Evolutionary conservation across 2,113 vertebrate species (phyloP).

Genomic region (Rhinoderma darwinii): DNA sequence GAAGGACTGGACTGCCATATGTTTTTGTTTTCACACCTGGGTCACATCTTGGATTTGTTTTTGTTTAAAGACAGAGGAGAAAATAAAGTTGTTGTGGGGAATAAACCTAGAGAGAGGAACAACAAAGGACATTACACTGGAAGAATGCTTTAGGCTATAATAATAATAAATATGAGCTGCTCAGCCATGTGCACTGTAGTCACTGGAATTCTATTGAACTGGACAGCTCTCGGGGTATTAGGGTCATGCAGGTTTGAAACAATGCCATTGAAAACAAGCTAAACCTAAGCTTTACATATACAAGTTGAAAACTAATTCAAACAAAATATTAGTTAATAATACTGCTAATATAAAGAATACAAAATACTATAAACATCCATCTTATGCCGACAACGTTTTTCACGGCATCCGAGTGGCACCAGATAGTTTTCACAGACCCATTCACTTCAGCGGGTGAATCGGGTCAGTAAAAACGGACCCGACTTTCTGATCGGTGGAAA

Average conservation of each 20-base stretch:
- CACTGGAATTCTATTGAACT: conserved; percentile 48
- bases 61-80: conserved; percentile 18
- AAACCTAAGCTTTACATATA: neutral
- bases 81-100: conserved; percentile 32
- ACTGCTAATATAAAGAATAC: neutral
- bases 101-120: conserved; percentile 42
- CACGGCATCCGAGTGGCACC: too few species aligned
- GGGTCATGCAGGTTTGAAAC: neutral
- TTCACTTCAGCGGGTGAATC: too few species aligned
- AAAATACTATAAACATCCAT: neutral
- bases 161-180: conserved; percentile 33
- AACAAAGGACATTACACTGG: conserved; percentile 35
- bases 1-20: conserved; percentile 43
- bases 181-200: conserved; percentile 26
- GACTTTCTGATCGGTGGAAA: too few species aligned
- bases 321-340: neutral
- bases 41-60: conserved; percentile 49
- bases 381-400: too few species aligned
- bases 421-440: too few species aligned
- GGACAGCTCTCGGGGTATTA: neutral
- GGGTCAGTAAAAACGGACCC: too few species aligned
- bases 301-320: neutral
- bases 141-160: conserved; percentile 32
- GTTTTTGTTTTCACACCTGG: conserved; percentile 60
- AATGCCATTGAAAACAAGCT: neutral